phyloP scores from a whole-genome alignment of 2,888 invertebrate genomes.

The Branchellion lobata region DNA sequence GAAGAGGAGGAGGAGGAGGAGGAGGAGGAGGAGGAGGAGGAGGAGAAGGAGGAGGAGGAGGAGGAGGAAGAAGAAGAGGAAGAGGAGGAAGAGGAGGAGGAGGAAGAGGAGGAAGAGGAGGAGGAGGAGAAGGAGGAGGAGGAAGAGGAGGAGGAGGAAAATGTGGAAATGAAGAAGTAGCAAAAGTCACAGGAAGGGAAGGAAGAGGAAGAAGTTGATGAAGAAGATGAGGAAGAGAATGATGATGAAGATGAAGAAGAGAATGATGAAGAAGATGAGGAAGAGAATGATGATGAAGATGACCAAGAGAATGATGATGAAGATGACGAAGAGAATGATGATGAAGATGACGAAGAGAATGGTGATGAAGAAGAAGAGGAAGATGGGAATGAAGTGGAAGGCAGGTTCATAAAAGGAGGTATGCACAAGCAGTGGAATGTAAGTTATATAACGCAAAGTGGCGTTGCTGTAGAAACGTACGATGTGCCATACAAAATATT shows the following conservation, averaged over 20 bases:
- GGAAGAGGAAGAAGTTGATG: neutral
- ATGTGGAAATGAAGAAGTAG: too few relatives aligned
- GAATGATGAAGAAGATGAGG: slow-evolving; percentile 18
- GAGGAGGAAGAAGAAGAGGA: slow-evolving; percentile 18
- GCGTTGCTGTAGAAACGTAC: too few relatives aligned
- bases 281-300: neutral
- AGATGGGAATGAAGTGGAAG: too few relatives aligned
- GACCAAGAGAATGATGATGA: neutral
- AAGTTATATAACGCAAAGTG: too few relatives aligned
- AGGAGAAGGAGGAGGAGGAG: neutral
- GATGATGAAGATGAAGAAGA: slow-evolving; percentile 26
- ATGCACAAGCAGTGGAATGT: too few relatives aligned
- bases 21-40: neutral
- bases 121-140: neutral
- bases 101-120: neutral
- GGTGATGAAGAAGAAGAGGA: too few relatives aligned
- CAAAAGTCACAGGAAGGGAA: too few relatives aligned
- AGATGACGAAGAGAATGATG: neutral
- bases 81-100: neutral
- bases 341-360: too few relatives aligned
- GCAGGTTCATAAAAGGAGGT: too few relatives aligned
- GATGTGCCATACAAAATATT: too few relatives aligned
- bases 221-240: neutral
- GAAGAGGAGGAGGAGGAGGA: neutral
- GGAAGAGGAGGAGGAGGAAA: neutral